Base-by-base conservation (phyloP, 2,113 vertebrate genomes). In the Piliocolobus tephrosceles region DNA sequence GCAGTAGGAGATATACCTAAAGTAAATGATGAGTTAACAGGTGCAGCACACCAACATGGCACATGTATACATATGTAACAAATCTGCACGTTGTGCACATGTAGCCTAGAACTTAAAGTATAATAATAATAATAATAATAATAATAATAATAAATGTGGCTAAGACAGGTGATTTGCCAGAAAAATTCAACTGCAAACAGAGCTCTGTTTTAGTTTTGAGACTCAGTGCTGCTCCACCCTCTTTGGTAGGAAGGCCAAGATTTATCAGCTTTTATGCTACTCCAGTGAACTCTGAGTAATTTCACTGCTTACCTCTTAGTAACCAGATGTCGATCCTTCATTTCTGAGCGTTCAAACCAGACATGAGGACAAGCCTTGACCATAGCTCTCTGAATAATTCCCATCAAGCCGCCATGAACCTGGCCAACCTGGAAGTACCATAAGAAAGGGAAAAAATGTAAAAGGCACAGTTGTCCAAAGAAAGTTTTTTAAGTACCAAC, bases 311-410 rank as follows among this genome's bases (percentile, higher is more conserved):
- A 99, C 99, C 99, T 99, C 98, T 98, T 99, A 66, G 99, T 99
- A 97, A 99, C 99, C 20, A 99, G 98, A 72, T 99, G 99, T 68
- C 99, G 99, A 96, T 99, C 99, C 95, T 99, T 99, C 94, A 99
- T 99, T 98, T 99, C 99, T 0, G 99, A 99, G 93, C 99, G 99
- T 97, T 99, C 99, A 91, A 99, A 99, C 99, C 99, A 99, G 55
- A 99, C 99, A 2, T 99, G 99, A 66, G 99, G 99, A 97, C 99
- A 99, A 20, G 99, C 99, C 96, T 99, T 99, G 55, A 99, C 99
- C 3, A 99, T 99, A 3, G 99, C 99, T 98, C 99, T 99, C 98
- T 99, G 99, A 58, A 99, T 99, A 95, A 99, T 72, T 38, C 99
- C 99, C 99, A 99, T 98, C 73, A 99, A 98, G 1, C 99, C 99